phyloP scores from a whole-genome alignment of 1,140 invertebrate species.

The Cheumatopsyche charites region DNA sequence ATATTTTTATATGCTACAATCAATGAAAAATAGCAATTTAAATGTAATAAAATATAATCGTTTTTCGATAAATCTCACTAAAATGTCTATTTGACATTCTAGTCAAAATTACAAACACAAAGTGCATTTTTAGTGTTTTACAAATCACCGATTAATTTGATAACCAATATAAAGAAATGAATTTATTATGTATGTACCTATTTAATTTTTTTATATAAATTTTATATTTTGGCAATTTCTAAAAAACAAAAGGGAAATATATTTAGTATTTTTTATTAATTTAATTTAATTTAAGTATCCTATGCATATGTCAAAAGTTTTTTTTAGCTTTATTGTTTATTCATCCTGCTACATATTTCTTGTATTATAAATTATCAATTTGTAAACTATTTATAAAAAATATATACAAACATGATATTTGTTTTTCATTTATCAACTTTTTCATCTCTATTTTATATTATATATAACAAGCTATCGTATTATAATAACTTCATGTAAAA shows the following conservation, averaged over 20 bases:
- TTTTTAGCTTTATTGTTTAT: conserved; percentile 39
- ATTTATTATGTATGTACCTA: too few relatives aligned
- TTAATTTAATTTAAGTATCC: conserved; percentile 18
- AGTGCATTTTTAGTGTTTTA: background rate
- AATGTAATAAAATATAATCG: background rate
- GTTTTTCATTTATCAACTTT: too few relatives aligned
- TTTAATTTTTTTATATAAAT: background rate
- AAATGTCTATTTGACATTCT: conserved; percentile 22
- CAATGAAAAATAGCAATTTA: background rate
- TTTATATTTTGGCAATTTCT: background rate
- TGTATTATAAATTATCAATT: conserved; percentile 48
- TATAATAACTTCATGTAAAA: too few relatives aligned
- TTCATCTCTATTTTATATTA: conserved; percentile 2
- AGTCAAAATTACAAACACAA: conserved; percentile 23
- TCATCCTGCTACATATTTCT: conserved; percentile 42
- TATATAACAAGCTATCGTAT: background rate
- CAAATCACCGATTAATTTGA: background rate
- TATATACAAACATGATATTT: conserved; percentile 6
- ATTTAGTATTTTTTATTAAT: background rate
- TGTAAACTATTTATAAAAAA: conserved; percentile 49
- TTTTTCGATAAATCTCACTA: background rate
- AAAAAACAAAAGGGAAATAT: background rate
- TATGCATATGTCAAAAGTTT: conserved; percentile 25
- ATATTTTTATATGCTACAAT: conserved; percentile 19
- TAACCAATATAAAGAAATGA: too few relatives aligned